Evolutionary conservation across 1,140 invertebrate genomes (phyloP), one percentile per base, ranked within the genome.

Genomic region (Ephestia elutella): DNA sequence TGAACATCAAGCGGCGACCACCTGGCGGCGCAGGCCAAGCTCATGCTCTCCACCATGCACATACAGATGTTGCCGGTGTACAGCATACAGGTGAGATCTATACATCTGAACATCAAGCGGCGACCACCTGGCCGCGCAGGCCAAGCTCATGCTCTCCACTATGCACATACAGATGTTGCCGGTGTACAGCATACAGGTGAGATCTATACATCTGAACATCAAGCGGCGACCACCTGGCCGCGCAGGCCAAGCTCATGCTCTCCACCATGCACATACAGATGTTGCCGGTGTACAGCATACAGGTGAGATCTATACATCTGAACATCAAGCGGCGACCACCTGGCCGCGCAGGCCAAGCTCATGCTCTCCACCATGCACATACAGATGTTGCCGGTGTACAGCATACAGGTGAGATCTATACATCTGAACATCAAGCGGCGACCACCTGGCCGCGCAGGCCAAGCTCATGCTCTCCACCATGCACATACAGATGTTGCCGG

Each of bases 161-260:
- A 90, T 93, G 66, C 93, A 94, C 18, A 93, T 98, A 74, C 97
- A 98, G 69, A 90, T 98, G 63, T 87, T 96, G n/a, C 96, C 97
- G 21, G 7, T 25, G 7, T 25, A 25, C 21, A 25, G 21, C 7
- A 25, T 25, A 25, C 21, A 25, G 21, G 21, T 25, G 7, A 25
- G 21, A n/a, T n/a, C n/a, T n/a, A n/a, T n/a, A n/a, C n/a, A n/a
- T n/a, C n/a, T n/a, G n/a, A n/a, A n/a, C n/a, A n/a, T n/a, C n/a
- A n/a, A n/a, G n/a, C n/a, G n/a, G n/a, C n/a, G n/a, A n/a, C n/a
- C n/a, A n/a, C n/a, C n/a, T n/a, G n/a, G n/a, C n/a, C n/a, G n/a
- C 95, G 70, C 96, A 98, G 77, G 96, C 96, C 48, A 92, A 93
- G 69, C 92, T 95, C 66, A 91, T 95, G 79, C 90, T 96, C 57